Conservation (phyloP, 2,797 vertebrate genomes). For the Myotis pilosus region DNA sequence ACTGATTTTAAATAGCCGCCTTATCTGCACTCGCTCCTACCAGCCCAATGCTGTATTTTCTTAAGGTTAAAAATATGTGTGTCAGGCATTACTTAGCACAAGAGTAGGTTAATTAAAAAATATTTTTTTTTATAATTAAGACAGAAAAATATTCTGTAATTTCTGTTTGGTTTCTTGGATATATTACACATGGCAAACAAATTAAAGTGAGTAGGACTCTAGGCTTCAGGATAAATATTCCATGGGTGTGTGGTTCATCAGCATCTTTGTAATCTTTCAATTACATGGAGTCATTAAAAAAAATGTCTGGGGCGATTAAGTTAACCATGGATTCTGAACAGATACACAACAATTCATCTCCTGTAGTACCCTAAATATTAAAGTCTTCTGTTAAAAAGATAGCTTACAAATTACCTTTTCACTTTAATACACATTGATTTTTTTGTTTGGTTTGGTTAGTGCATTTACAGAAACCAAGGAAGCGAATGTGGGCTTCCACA, state of each 20-base stretch:
- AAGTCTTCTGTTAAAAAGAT: constrained; percentile 50
- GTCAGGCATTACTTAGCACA: constrained; percentile 9
- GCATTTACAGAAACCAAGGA: constrained; percentile 43
- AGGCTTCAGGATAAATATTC: constrained; percentile 63
- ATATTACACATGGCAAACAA: constrained; percentile 59
- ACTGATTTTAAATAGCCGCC: constrained; percentile 55
- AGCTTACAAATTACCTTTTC: constrained; percentile 32
- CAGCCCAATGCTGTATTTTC: constrained; percentile 2
- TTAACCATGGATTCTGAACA: constrained; percentile 46
- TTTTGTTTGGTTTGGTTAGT: background rate
- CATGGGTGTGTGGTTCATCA: constrained; percentile 68
- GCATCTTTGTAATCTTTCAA: constrained; percentile 74
- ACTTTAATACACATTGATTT: background rate
- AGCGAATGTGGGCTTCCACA: background rate
- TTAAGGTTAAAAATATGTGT: constrained; percentile 51
- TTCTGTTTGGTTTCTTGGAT: constrained; percentile 68
- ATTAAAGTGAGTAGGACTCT: constrained; percentile 66
- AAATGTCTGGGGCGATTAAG: background rate
- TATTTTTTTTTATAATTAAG: constrained; percentile 70
- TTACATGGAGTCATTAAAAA: constrained; percentile 68
- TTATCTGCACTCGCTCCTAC: background rate
- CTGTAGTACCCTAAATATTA: background rate
- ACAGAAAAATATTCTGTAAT: constrained; percentile 63
- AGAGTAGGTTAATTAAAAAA: constrained; percentile 26
- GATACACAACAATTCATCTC: background rate